phyloP scores from a whole-genome alignment of 2,888 invertebrate species.

The Entomobrya multifasciata region DNA sequence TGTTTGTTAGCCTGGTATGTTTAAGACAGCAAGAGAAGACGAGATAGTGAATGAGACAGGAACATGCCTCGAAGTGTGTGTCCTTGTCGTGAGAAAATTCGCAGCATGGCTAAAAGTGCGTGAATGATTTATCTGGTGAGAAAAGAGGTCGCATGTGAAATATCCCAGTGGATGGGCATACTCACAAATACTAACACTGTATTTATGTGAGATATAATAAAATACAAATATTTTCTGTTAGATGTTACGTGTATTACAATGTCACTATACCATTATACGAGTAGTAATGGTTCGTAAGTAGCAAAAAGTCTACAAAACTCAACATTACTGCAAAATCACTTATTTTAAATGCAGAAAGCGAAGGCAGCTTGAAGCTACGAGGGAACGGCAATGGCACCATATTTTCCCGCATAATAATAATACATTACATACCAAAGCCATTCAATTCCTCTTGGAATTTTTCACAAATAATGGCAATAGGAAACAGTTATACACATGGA shows the following conservation, averaged over 20 bases:
- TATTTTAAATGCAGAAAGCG: constrained; percentile 28
- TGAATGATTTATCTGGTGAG: constrained; percentile 69
- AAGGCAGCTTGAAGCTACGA: too few relatives aligned
- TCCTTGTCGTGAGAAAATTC: constrained; percentile 51
- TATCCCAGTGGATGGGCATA: too few relatives aligned
- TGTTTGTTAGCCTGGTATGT: neutral
- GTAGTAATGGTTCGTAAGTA: too few relatives aligned
- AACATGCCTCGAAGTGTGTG: constrained; percentile 16
- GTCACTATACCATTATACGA: too few relatives aligned
- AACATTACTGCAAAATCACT: constrained; percentile 13
- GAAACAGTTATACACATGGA: neutral
- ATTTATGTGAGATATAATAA: too few relatives aligned
- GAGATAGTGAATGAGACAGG: neutral
- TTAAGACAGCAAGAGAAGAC: neutral
- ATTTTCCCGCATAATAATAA: constrained; percentile 11
- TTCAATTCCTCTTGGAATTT: constrained; percentile 3
- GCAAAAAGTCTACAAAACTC: too few relatives aligned
- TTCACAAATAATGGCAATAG: constrained; percentile 21
- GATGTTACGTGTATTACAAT: too few relatives aligned
- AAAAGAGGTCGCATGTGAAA: constrained; percentile 60
- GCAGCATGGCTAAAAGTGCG: constrained; percentile 63
- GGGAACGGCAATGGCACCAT: neutral
- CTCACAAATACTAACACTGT: too few relatives aligned
- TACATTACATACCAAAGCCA: too few relatives aligned
- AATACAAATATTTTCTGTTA: too few relatives aligned